Conservation (phyloP, 2,888 invertebrate species). For the Drosophila cracens region DNA sequence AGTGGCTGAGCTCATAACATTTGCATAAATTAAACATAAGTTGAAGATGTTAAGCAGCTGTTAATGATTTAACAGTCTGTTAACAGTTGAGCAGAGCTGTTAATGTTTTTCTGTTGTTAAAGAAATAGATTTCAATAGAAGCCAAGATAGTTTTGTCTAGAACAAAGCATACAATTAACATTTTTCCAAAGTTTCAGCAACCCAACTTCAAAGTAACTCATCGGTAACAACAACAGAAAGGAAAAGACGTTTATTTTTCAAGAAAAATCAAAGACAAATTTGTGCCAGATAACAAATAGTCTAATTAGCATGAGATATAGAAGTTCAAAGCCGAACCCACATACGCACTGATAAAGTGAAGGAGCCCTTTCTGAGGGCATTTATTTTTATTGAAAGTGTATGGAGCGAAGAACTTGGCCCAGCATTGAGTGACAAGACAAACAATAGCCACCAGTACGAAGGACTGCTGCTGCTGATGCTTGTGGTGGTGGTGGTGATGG, state of each 20-base stretch:
- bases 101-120: neutral
- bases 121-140: neutral
- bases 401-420: conserved; percentile 55
- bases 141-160: neutral
- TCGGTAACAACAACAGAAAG: neutral
- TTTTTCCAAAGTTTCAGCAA: neutral
- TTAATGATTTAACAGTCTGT: neutral
- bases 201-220: neutral
- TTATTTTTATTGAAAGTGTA: conserved; percentile 59
- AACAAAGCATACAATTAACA: neutral
- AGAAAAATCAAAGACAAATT: conserved; percentile 19
- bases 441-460: conserved; percentile 58
- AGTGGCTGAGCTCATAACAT: neutral
- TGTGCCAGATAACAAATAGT: conserved; percentile 20
- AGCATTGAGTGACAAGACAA: conserved; percentile 68
- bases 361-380: conserved; percentile 44
- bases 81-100: too few relatives aligned
- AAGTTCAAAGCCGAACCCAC: conserved; percentile 45
- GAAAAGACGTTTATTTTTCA: neutral
- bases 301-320: conserved; percentile 31
- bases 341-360: conserved; percentile 36
- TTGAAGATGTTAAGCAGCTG: neutral
- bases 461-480: conserved; percentile 20
- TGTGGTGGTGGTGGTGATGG: neutral
- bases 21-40: conserved; percentile 2